Evolutionary conservation across 2,113 vertebrate genomes (phyloP).

Genomic region (Gavialis gangeticus): DNA sequence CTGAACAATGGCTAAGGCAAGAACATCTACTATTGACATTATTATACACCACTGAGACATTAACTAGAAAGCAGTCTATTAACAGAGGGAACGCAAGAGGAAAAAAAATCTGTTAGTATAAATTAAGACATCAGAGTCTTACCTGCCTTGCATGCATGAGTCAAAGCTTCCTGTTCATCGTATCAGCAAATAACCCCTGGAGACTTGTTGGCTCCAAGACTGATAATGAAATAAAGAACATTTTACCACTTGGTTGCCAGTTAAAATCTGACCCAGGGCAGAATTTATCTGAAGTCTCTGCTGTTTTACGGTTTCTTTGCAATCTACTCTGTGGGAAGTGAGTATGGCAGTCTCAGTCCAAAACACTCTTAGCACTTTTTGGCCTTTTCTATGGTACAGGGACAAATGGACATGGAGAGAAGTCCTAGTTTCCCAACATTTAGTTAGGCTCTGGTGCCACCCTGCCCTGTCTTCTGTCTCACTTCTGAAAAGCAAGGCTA

Average conservation of each 20-base stretch:
- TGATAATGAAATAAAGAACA: accelerated
- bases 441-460: no score
- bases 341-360: background rate
- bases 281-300: background rate
- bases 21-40: background rate
- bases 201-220: background rate
- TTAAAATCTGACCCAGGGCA: background rate
- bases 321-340: background rate
- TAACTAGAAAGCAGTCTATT: background rate
- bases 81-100: background rate
- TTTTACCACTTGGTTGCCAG: background rate
- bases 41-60: background rate
- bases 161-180: background rate
- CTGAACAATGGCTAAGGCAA: background rate
- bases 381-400: background rate
- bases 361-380: background rate
- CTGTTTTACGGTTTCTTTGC: background rate
- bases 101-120: background rate
- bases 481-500: no score
- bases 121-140: background rate
- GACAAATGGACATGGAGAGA: background rate
- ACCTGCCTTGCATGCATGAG: background rate
- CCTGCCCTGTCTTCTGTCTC: no score
- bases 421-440: no score
- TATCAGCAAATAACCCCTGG: accelerated